A percentile compares a stretch with the other conserved stretches of the same genome.
Evolutionary conservation across 2,113 vertebrate species (phyloP).

Genomic region (Sterrhoptilus dennistouni): DNA sequence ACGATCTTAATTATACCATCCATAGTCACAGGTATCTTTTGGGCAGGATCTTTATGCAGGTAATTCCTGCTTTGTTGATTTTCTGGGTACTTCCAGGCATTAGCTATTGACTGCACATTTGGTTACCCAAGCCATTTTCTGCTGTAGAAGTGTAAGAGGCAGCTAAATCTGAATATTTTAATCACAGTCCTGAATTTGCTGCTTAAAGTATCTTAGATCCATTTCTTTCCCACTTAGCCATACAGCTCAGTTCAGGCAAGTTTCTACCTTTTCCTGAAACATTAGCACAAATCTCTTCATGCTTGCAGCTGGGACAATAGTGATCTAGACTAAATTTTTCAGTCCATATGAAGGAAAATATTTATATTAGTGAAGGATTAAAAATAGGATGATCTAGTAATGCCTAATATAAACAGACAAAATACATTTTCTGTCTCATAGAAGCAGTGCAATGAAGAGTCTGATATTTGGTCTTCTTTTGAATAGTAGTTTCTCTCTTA

Average conservation of each 20-base stretch:
- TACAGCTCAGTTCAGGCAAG: not conserved
- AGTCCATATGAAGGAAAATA: not conserved
- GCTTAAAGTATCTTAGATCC: not conserved
- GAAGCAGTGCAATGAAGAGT: not conserved
- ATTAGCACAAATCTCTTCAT: not conserved
- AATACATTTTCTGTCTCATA: not conserved
- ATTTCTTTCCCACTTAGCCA: not conserved
- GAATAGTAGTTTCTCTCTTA: not conserved
- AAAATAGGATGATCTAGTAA: not conserved
- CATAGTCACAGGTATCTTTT: not conserved
- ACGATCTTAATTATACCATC: not conserved
- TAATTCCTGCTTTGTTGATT: not conserved
- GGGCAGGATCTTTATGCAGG: not conserved
- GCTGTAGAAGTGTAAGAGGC: not conserved
- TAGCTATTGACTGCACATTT: not conserved
- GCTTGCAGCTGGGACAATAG: not conserved
- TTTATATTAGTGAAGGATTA: not conserved
- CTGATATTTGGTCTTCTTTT: not conserved
- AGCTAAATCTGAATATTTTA: not conserved
- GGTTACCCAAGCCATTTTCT: not conserved
- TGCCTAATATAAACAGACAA: not conserved
- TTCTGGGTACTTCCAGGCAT: not conserved
- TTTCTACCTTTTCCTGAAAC: not conserved
- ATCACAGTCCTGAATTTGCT: not conserved
- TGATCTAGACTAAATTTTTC: not conserved